phyloP scores from a whole-genome alignment of 2,113 vertebrate species.

The Grantiella picta region DNA sequence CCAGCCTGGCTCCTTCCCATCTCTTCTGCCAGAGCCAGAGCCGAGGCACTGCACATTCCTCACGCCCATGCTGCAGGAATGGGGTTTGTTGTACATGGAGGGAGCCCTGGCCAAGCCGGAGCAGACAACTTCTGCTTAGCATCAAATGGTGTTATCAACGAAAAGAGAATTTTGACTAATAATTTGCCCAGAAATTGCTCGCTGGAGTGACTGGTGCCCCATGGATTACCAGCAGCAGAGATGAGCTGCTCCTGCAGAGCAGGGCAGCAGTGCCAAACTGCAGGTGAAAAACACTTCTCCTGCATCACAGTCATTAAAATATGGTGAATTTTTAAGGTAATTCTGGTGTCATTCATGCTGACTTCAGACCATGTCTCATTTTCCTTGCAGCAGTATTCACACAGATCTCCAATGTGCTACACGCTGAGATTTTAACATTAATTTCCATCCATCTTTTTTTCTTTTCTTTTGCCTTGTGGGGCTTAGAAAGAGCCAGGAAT shows the following conservation, averaged over 20 bases:
- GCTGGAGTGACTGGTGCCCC: not conserved
- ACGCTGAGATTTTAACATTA: not conserved
- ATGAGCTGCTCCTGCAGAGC: not conserved
- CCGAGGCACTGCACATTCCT: rapidly evolving
- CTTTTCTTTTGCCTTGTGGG: not conserved
- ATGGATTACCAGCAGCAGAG: not conserved
- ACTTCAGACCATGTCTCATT: not conserved
- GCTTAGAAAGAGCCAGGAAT: not conserved
- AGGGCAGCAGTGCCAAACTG: not conserved
- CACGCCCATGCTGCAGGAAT: not conserved
- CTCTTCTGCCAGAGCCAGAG: not conserved
- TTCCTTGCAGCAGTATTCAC: not conserved
- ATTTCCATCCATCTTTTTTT: not conserved
- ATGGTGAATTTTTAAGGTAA: not conserved
- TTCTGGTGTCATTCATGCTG: not conserved
- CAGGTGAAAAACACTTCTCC: not conserved
- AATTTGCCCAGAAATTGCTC: not conserved
- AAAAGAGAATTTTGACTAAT: not conserved
- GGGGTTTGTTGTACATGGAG: not conserved
- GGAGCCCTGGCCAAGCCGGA: not conserved
- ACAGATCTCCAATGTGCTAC: not conserved
- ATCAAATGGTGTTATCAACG: not conserved
- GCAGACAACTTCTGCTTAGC: not conserved
- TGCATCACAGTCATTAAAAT: not conserved
- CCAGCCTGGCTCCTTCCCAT: not conserved